Evolutionary conservation across 2,888 invertebrate species (phyloP), one percentile per base, ranked within the genome.

Genomic region (Agrochola lota): DNA sequence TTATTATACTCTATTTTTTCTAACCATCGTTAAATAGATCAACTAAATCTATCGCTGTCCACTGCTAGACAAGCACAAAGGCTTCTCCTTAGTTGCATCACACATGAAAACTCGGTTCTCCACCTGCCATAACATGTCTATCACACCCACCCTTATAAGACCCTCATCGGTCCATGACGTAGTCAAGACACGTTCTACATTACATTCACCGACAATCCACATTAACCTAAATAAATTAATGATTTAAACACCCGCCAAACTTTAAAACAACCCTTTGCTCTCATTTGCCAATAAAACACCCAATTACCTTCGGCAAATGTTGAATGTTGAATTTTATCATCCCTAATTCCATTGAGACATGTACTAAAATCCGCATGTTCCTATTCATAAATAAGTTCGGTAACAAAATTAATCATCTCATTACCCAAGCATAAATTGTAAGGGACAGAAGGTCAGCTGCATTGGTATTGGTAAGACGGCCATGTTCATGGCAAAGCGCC

Each of bases 341-440:
- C n/a, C 69, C 59, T 49, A 62, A 78, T 59, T 57, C 76, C 68
- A 74, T 30, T 46, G 73, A 72, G 74, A 74, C 74, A 35, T 75
- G 40, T 81, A 79, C 79, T 74, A 64, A 75, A 82, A 80, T 79
- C 60, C 73, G 46, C 59, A 75, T 83, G 80, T 84, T 80, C 74
- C 68, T 57, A 74, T 77, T 72, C 71, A 74, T 80, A 72, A 80
- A 87, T 80, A 74, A 82, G 77, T 69, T 68, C 5, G 26, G 64
- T 26, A 59, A 30, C 70, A 49, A 71, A 81, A 81, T 84, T 68
- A 78, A 84, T 86, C 72, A 85, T 70, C 40, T 60, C 4, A 49
- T 62, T 30, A 63, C 11, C 11, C 11, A 12, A 46, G 0, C 26
- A 35, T 26, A n/a, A 64, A 74, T 46, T 35, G 2, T 5, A 49